Evolutionary conservation across 1,140 invertebrate genomes (phyloP).

Genomic region (Adelges cooleyi): DNA sequence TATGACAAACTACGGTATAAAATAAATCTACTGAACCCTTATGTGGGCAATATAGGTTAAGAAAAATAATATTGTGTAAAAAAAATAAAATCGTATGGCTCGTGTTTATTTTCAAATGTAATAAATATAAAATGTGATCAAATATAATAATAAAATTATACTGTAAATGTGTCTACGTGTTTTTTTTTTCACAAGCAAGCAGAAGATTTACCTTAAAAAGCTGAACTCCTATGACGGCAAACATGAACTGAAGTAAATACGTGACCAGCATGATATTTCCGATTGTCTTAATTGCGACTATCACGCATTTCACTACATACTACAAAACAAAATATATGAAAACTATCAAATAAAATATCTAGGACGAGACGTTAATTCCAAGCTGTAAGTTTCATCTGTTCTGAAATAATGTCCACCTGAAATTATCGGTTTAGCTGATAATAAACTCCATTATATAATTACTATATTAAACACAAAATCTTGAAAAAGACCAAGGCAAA

Average conservation of each 20-base stretch:
- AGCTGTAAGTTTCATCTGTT: too few relatives aligned
- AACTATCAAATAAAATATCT: constrained; percentile 29
- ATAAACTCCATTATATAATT: too few relatives aligned
- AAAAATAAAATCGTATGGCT: too few relatives aligned
- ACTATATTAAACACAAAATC: too few relatives aligned
- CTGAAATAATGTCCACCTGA: too few relatives aligned
- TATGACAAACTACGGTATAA: neutral
- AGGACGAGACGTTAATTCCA: too few relatives aligned
- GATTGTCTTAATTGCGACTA: constrained; percentile 98
- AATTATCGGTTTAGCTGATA: too few relatives aligned
- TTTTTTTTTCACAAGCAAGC: too few relatives aligned
- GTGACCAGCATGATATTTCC: constrained; percentile 99
- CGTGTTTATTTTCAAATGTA: neutral
- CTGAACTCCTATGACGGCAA: constrained; percentile 99
- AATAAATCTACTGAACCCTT: neutral
- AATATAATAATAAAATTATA: neutral
- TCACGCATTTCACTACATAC: constrained; percentile 98
- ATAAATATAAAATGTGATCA: neutral
- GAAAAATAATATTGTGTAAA: too few relatives aligned
- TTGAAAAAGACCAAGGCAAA: too few relatives aligned
- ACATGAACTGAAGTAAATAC: constrained; percentile 99
- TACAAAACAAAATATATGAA: constrained; percentile 43
- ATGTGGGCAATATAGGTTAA: neutral
- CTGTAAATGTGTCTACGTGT: neutral
- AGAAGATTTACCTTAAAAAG: constrained; percentile 84